Percentiles rank a stretch among this genome's conserved stretches.
Conservation (phyloP, 2,113 vertebrate species). For the Geococcyx californianus region DNA sequence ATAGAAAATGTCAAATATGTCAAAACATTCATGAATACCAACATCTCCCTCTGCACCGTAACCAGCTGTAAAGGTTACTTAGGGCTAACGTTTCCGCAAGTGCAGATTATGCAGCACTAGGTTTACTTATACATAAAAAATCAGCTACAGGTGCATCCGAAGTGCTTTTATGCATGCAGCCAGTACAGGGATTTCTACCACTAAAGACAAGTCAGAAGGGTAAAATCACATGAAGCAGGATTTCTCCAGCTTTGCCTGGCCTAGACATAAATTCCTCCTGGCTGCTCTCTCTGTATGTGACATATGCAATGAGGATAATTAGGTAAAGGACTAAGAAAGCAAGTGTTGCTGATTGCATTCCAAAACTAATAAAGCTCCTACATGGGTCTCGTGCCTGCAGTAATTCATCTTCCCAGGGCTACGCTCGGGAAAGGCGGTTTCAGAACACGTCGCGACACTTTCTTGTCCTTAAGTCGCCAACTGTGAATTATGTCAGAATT, state of each 20-base stretch:
- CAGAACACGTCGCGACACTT: not conserved
- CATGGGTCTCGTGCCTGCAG: not conserved
- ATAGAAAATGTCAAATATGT: conserved; percentile 82
- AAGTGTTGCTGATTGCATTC: conserved; percentile 21
- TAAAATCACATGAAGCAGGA: not conserved
- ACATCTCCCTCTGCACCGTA: conserved; percentile 73
- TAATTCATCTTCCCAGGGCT: conserved; percentile 33
- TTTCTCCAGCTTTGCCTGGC: not conserved
- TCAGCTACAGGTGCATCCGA: conserved; percentile 57
- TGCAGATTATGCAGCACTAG: conserved; percentile 61
- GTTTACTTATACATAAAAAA: conserved; percentile 65
- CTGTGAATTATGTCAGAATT: not conserved
- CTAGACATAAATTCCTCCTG: not conserved
- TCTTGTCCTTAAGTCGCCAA: not conserved
- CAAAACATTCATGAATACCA: conserved; percentile 80
- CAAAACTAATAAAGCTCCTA: conserved; percentile 12
- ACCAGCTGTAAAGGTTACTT: conserved; percentile 77
- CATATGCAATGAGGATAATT: not conserved
- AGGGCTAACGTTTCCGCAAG: conserved; percentile 74
- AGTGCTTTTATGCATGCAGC: not conserved
- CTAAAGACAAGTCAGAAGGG: not conserved
- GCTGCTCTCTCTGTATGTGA: not conserved
- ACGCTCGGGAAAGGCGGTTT: not conserved
- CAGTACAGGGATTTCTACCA: not conserved
- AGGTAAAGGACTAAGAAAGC: conserved; percentile 21